Evolutionary conservation across 2,113 vertebrate species (phyloP).

Genomic region (Zapus hudsonius): DNA sequence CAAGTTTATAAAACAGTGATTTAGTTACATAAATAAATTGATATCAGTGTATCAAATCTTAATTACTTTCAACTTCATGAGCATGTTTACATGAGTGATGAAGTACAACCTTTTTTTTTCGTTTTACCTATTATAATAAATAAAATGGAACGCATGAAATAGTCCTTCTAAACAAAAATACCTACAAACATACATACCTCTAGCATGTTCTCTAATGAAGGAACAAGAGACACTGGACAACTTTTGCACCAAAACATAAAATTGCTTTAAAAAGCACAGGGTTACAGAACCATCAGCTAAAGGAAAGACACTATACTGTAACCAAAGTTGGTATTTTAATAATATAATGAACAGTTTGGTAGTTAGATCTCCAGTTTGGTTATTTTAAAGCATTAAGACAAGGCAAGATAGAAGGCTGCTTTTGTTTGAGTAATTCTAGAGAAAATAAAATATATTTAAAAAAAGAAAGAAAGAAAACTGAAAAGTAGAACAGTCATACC

Average conservation of each 20-base stretch:
- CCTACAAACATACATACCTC: conserved; percentile 98
- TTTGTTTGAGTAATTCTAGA: conserved; percentile 94
- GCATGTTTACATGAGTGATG: conserved; percentile 96
- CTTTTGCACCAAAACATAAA: conserved; percentile 94
- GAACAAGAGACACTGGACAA: conserved; percentile 97
- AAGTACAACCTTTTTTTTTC: conserved; percentile 97
- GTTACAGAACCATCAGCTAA: conserved; percentile 98
- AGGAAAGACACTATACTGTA: conserved; percentile 98
- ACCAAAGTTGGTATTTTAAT: conserved; percentile 95
- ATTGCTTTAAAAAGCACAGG: conserved; percentile 95
- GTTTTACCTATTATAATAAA: conserved; percentile 96
- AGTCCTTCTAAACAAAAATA: conserved; percentile 95
- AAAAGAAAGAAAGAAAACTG: conserved; percentile 81
- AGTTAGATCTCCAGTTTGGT: conserved; percentile 99
- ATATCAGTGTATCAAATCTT: conserved; percentile 99
- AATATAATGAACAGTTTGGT: conserved; percentile 97
- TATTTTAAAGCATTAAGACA: conserved; percentile 99
- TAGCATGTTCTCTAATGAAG: conserved; percentile 94
- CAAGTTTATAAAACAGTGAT: conserved; percentile 99
- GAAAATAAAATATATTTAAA: conserved; percentile 88
- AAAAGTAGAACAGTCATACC: conserved; percentile 93
- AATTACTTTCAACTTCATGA: conserved; percentile 99
- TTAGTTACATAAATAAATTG: conserved; percentile 99
- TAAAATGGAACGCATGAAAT: conserved; percentile 94
- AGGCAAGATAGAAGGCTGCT: conserved; percentile 99